These are phyloP conservation scores for Laodelphax striatellus DNA, from an alignment of 1,140 invertebrate genomes.

Conservation along the genomic window DNA sequence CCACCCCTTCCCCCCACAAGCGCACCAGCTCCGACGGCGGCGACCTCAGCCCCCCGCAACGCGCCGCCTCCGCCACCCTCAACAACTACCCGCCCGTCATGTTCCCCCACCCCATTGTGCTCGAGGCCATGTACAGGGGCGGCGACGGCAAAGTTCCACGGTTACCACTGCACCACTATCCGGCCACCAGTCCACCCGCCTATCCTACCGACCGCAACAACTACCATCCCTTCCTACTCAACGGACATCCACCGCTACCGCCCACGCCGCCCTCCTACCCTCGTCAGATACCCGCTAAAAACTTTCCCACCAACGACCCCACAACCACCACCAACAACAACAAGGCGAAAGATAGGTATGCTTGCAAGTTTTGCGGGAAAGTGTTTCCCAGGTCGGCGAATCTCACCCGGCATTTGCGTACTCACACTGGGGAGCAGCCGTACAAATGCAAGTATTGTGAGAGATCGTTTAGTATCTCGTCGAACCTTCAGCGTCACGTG, in stretches of 20 bases:
- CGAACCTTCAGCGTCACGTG: slow-evolving; percentile 96
- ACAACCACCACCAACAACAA: slow-evolving; percentile 25
- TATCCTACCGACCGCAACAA: slow-evolving; percentile 26
- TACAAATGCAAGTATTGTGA: slow-evolving; percentile 99
- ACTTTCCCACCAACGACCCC: slow-evolving; percentile 25
- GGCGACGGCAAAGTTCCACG: slow-evolving; percentile 36
- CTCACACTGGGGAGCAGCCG: slow-evolving; percentile 96
- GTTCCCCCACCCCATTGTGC: slow-evolving; percentile 47
- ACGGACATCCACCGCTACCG: slow-evolving; percentile 29
- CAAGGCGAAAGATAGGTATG: slow-evolving; percentile 64
- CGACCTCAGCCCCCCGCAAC: background rate
- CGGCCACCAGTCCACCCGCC: slow-evolving; percentile 31
- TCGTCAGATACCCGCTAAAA: slow-evolving; percentile 4
- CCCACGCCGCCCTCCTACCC: slow-evolving; percentile 26
- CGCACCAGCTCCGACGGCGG: background rate
- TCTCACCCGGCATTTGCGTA: slow-evolving; percentile 88
- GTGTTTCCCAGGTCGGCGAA: slow-evolving; percentile 98
- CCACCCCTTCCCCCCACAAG: slow-evolving; percentile 23
- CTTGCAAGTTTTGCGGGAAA: slow-evolving; percentile 97
- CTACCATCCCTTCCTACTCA: slow-evolving; percentile 30
- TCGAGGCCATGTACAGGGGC: slow-evolving; percentile 58
- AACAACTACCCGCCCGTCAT: slow-evolving; percentile 12
- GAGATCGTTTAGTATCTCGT: slow-evolving; percentile 95
- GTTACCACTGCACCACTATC: slow-evolving; percentile 35
- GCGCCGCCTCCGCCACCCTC: background rate